Conservation (phyloP, 1,140 invertebrate species). For the Hyposmocoma kahamanoa region DNA sequence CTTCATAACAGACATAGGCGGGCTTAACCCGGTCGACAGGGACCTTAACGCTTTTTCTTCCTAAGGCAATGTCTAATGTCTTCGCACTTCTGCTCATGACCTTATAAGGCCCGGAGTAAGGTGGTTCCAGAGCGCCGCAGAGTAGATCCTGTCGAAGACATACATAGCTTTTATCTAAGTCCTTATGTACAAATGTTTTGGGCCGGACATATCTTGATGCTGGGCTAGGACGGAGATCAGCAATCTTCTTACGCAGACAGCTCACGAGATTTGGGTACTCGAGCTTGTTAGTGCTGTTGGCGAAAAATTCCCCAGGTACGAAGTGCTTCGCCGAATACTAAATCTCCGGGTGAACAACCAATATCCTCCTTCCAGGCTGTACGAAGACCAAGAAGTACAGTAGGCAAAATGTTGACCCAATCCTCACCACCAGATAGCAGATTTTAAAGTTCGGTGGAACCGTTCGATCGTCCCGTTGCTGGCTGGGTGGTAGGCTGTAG, state of each 20-base stretch:
- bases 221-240: background rate
- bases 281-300: background rate
- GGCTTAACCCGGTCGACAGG: conserved; percentile 2
- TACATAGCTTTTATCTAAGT: background rate
- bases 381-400: background rate
- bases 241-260: background rate
- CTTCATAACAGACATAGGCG: background rate
- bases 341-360: background rate
- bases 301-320: background rate
- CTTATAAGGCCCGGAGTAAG: conserved; percentile 1
- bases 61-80: background rate
- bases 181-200: background rate
- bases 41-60: background rate
- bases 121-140: background rate
- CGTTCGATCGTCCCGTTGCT: background rate
- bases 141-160: background rate
- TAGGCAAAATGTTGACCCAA: background rate
- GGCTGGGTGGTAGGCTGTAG: background rate
- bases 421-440: background rate
- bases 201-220: background rate
- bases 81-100: background rate
- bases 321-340: background rate
- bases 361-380: background rate
- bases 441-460: background rate
- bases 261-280: background rate